Base-by-base conservation (phyloP, 2,797 vertebrate species). In the Sibirionetta formosa region DNA sequence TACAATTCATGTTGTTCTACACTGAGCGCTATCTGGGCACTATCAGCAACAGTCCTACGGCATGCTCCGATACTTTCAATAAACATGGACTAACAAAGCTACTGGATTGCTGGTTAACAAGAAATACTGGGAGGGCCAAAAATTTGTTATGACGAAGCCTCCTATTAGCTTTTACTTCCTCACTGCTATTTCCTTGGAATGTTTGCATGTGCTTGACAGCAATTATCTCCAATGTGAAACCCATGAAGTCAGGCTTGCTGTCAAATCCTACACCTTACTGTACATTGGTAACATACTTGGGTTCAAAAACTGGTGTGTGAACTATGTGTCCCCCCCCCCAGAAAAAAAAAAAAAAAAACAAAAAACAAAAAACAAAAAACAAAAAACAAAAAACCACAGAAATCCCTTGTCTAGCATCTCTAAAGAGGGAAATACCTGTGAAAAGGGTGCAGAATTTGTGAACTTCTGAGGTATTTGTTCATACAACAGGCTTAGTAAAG, bases 261-360 rank as follows among this genome's bases (percentile, higher is more conserved):
- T 69, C 77, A 95, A 90, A 96, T 92, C 90, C 68, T 71, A 80
- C 90, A 90, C 88, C 61, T 90, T 48, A 53, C 57, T 81, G 57
- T 64, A 79, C 69, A 77, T 53, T 82, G 78, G 70, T 38, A 50
- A 86, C 78, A 90, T 65, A 70, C 19, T 92, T 90, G 44, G 57
- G 57, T 78, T 68, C 42, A 75, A 80, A 76, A 90, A 94, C 18
- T 1, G 10, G n/a, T 2, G 16, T 0, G 14, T 44, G 50, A 29
- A 9, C 42, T 58, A 17, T 2, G 15, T 36, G 51, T 2, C 6
- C 11, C 9, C 44, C 44, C 44, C 44, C 44, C 44, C 3, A 18
- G 17, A 3, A 46, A 38, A 33, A 33, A 48, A 11, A 23, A 23
- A 23, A 5, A 54, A 72, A 26, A 42, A 10, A 61, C 19, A 50